Base-by-base conservation (phyloP, 2,888 invertebrate species). In the Drosophila macrospina region DNA sequence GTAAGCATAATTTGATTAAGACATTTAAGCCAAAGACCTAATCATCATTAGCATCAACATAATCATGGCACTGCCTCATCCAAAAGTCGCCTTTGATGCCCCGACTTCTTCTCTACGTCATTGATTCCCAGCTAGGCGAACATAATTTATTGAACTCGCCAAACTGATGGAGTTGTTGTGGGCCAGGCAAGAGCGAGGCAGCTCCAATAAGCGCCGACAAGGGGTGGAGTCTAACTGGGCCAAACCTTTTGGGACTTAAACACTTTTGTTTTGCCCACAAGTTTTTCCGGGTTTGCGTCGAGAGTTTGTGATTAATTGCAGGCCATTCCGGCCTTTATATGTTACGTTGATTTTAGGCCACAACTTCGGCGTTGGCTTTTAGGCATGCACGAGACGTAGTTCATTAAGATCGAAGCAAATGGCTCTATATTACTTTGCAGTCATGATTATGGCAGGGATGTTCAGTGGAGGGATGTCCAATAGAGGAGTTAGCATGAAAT, bases 1-100 rank as follows among this genome's bases (percentile, higher is more conserved):
- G 89, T 88, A 88, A 87, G 88, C 88, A 86, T 88, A 88, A 88
- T 88, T 88, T 87, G 89, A 88, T 88, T 88, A 88, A 88, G 88
- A 86, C 87, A 87, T 88, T 88, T 88, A 85, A 87, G 86, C 79
- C 83, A 85, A 86, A 79, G 77, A 78, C 82, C 85, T 85, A 87
- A 86, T 87, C 87, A 87, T 87, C 85, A 87, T 86, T 87, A 86
- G 80, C 87, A 86, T 86, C 87, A 82, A 72, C 78, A 66, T 87
- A 87, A 87, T 77, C 80, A 87, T 84, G 64, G 59, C 48, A 48
- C 60, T 57, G 78, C 71, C 71, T 73, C 75, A 78, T 78, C 81
- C 54, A 51, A 42, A 52, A 70, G 77, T 70, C 69, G 73, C 47
- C 82, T 82, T 82, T 82, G 80, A 82, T 77, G 80, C 74, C 80